Conservation (phyloP, 2,888 invertebrate species). For the Drosophila setosimentum region DNA sequence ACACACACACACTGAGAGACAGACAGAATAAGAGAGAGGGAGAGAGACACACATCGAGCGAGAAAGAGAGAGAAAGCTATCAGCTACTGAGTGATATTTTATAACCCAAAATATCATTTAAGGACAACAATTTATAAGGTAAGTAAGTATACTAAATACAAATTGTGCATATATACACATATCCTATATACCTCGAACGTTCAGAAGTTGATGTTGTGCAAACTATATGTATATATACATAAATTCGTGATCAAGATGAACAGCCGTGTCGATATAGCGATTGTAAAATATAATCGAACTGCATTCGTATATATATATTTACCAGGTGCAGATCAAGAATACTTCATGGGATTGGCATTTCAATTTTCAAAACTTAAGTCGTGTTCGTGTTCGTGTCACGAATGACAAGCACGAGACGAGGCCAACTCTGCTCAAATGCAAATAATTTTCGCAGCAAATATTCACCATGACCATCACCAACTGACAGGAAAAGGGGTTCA, state of each 20-base stretch:
- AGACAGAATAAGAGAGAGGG: slow-evolving; percentile 1
- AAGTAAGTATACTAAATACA: slow-evolving; percentile 23
- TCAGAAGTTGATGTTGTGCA: background rate
- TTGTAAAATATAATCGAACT: background rate
- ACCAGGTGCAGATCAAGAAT: background rate
- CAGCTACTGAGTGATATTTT: slow-evolving; percentile 78
- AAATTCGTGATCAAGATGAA: background rate
- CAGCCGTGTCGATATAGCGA: background rate
- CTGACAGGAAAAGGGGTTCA: slow-evolving; percentile 39
- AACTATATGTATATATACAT: background rate
- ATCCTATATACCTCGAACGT: background rate
- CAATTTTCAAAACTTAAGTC: background rate
- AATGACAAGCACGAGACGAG: background rate
- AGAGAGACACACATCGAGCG: background rate
- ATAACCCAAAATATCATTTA: slow-evolving; percentile 73
- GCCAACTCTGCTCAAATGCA: background rate
- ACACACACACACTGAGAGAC: slow-evolving; percentile 14
- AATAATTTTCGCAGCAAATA: background rate
- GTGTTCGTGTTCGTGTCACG: slow-evolving; percentile 3
- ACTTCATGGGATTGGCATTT: no score
- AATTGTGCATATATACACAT: background rate
- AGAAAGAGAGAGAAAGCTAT: slow-evolving; percentile 33
- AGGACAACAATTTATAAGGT: slow-evolving; percentile 77
- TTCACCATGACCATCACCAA: background rate
- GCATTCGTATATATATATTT: background rate